phyloP scores from a whole-genome alignment of 1,140 invertebrate species.

The Wasmannia auropunctata region DNA sequence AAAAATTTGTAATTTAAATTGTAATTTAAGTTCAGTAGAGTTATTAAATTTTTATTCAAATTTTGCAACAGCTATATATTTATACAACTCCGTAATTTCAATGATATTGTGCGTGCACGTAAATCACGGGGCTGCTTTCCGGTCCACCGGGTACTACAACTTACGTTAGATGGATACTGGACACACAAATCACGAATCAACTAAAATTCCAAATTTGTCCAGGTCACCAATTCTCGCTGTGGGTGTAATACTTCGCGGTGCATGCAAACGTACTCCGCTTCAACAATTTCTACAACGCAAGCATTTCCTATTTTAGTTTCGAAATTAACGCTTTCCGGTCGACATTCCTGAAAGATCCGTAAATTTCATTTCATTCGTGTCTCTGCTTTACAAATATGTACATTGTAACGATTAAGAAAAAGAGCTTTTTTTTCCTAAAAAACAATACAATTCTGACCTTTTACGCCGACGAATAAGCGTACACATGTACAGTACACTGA shows the following conservation, averaged over 20 bases:
- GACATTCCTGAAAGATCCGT: not conserved
- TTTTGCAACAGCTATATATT: not conserved
- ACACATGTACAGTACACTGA: not conserved
- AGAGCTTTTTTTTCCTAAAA: not conserved
- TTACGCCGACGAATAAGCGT: not conserved
- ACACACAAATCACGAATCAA: slow-evolving; percentile 16
- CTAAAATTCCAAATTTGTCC: slow-evolving; percentile 30
- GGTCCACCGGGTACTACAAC: not conserved
- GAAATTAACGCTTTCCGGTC: slow-evolving; percentile 23
- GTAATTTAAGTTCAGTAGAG: not conserved
- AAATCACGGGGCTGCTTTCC: not conserved
- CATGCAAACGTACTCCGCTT: slow-evolving; percentile 22
- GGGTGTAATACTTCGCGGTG: not conserved
- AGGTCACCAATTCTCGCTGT: slow-evolving; percentile 8
- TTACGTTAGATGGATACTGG: not conserved
- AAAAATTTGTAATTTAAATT: not conserved
- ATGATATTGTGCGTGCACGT: not conserved
- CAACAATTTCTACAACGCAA: slow-evolving; percentile 3
- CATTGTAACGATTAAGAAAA: not conserved
- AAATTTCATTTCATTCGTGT: not conserved
- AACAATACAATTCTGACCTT: not conserved
- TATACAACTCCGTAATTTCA: not conserved
- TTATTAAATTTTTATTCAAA: not conserved
- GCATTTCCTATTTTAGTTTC: slow-evolving; percentile 8
- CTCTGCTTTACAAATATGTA: not conserved